Base-by-base conservation (phyloP, 2,888 invertebrate species). In the Platycnemis pennipes region DNA sequence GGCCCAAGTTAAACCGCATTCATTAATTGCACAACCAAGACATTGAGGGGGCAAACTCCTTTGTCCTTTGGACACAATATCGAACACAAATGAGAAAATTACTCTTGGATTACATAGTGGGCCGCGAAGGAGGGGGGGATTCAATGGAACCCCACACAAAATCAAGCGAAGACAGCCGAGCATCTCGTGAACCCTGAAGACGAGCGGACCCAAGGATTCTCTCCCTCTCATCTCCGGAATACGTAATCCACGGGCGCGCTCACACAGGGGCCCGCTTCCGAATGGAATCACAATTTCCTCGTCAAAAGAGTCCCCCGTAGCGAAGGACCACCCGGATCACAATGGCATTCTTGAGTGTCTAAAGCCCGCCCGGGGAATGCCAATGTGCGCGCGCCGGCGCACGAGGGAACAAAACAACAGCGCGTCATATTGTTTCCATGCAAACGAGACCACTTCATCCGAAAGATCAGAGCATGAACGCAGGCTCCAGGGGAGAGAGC, bases 361-460 rank as follows among this genome's bases (percentile, higher is more conserved):
- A 8, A 31, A n/a, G 31, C 16, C 37, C 31, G 13, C 13, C 77
- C 37, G 37, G 11, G 77, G 77, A 77, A 77, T 77, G 31, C 37
- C 13, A 77, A 77, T 77, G 77, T 37, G 5, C 63, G 22, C 37
- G 2, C 77, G 77, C 22, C 63, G 26, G 26, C 63, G 7, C 63
- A 8, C 26, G 26, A 63, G n/a, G n/a, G 19, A 63, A 77, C 37
- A 77, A 77, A 77, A 77, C 77, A 77, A 77, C 11, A 2, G 13
- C 77, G 37, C 37, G 77, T 77, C 77, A 77, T 77, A 77, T 77
- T 77, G 77, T 77, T 77, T 77, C 77, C 37, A 77, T 77, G 77
- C 77, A 77, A 77, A 77, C 37, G 77, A 77, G 77, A 37, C 77
- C 31, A 37, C 11, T 31, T 77, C 77, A 31, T 37, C 77, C 77